A percentile compares a stretch with the other conserved stretches of the same genome.
Evolutionary conservation across 1,140 invertebrate species (phyloP).

Genomic region (Nomia melanderi): DNA sequence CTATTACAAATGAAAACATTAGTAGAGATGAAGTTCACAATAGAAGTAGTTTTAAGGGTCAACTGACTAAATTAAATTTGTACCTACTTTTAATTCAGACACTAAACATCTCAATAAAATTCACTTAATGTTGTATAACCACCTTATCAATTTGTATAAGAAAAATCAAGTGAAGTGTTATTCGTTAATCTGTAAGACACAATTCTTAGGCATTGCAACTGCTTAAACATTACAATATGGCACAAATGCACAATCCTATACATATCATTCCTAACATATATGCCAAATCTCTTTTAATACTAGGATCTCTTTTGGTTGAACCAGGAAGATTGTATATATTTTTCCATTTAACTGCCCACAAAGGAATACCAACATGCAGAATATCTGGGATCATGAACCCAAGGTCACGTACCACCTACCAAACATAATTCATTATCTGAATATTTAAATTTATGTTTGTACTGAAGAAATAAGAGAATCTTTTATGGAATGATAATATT

Average conservation of each 20-base stretch:
- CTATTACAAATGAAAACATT: too few relatives aligned
- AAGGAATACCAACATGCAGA: slow-evolving; percentile 85
- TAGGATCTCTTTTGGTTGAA: slow-evolving; percentile 64
- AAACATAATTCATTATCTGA: slow-evolving; percentile 17
- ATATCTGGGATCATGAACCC: slow-evolving; percentile 89
- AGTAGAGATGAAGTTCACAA: not conserved
- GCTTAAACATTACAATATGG: slow-evolving; percentile 55
- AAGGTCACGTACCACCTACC: slow-evolving; percentile 85
- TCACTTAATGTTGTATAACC: not conserved
- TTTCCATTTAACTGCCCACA: slow-evolving; percentile 77
- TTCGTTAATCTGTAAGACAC: slow-evolving; percentile 31
- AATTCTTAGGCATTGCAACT: slow-evolving; percentile 37
- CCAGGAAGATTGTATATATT: slow-evolving; percentile 72
- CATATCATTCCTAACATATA: slow-evolving; percentile 74
- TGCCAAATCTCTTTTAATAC: slow-evolving; percentile 73
- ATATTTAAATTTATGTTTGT: slow-evolving; percentile 21
- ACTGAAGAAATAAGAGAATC: not conserved
- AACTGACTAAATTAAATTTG: not conserved
- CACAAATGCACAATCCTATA: slow-evolving; percentile 76
- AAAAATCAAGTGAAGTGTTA: slow-evolving; percentile 29
- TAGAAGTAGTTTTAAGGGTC: not conserved
- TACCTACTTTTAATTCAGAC: not conserved
- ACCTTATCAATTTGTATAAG: slow-evolving; percentile 7
- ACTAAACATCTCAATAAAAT: not conserved
- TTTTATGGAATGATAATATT: not conserved